These are phyloP conservation scores for Montipora foliosa DNA, from an alignment of 64 coral and sea anemone genomes.

Conservation along the genomic window DNA sequence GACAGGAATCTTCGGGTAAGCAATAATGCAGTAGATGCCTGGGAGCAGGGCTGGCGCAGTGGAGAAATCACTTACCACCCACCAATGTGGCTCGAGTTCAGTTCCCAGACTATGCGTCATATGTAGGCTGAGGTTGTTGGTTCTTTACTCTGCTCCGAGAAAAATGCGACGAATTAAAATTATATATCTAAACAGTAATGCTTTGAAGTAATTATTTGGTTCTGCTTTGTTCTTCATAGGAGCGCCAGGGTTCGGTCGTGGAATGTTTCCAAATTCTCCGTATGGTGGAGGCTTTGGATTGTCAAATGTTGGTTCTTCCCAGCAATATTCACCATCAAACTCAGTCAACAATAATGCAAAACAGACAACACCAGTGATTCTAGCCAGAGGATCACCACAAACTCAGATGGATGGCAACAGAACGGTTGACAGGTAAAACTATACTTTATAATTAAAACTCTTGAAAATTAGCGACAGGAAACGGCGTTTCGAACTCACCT, in stretches of 20 bases:
- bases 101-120: no score
- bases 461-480: no score
- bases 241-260: constrained; percentile 47
- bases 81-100: no score
- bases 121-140: no score
- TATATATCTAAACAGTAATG: neutral
- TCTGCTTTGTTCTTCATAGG: constrained; percentile 1
- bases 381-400: constrained; percentile 3
- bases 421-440: neutral
- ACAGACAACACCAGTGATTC: neutral
- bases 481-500: no score
- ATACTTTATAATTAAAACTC: neutral
- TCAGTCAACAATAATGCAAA: constrained; percentile 40
- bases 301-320: neutral
- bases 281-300: constrained; percentile 61
- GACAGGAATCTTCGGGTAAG: constrained; percentile 59
- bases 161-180: neutral
- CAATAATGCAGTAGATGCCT: neutral
- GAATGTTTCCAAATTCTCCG: constrained; percentile 21
- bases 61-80: no score
- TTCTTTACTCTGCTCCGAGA: no score
- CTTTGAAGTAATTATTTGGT: neutral
- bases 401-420: neutral
- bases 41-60: no score
- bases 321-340: constrained; percentile 23